Conservation (phyloP, 2,888 invertebrate species). For the Cephus spinipes region DNA sequence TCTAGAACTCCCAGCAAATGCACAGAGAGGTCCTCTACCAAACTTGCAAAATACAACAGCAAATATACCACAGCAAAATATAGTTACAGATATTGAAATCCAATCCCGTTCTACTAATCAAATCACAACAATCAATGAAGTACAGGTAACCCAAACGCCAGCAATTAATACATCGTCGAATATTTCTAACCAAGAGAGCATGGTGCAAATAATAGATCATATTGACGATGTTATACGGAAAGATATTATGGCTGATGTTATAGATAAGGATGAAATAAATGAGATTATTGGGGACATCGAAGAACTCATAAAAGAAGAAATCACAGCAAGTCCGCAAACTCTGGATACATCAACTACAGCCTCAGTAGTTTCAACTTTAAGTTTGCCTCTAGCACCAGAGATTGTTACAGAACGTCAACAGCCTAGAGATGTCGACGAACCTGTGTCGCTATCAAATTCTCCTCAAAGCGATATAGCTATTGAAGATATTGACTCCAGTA, state of each 20-base stretch:
- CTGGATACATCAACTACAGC: constrained; percentile 33
- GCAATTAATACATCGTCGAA: constrained; percentile 35
- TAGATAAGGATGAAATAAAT: constrained; percentile 63
- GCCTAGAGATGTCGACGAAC: constrained; percentile 66
- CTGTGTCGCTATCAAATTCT: constrained; percentile 66
- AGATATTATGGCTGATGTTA: constrained; percentile 58
- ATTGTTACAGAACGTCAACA: constrained; percentile 53
- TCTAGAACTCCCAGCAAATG: constrained; percentile 69
- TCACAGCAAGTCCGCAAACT: constrained; percentile 54
- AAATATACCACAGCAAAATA: constrained; percentile 35
- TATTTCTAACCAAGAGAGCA: constrained; percentile 48
- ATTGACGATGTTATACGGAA: constrained; percentile 61
- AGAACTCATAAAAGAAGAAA: constrained; percentile 62
- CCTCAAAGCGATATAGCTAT: constrained; percentile 69
- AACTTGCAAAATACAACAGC: constrained; percentile 39
- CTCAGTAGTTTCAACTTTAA: constrained; percentile 36
- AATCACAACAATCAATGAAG: constrained; percentile 13
- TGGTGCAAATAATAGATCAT: constrained; percentile 60
- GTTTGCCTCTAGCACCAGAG: constrained; percentile 34
- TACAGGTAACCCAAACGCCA: constrained; percentile 15
- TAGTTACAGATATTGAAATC: constrained; percentile 20
- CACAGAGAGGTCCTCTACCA: constrained; percentile 50
- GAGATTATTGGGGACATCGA: constrained; percentile 64
- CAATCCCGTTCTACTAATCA: constrained; percentile 28
- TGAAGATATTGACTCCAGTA: constrained; percentile 70